Conservation (phyloP, 1,140 invertebrate species). For the Plutomurus gul region DNA sequence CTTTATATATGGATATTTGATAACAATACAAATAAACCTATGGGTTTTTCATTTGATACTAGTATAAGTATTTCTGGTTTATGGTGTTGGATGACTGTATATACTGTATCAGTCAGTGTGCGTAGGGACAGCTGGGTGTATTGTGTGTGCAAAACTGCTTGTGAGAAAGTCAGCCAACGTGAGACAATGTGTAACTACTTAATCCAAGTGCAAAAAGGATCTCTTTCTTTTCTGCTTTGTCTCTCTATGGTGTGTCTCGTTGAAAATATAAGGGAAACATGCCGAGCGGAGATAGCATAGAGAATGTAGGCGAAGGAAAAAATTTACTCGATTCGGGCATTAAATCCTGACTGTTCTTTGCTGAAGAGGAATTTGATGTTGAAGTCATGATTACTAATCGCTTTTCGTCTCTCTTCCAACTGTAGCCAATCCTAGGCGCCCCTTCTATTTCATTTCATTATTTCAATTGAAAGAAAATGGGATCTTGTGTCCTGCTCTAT, state of each 20-base stretch:
- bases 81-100: too few species aligned
- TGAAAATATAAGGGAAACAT: not conserved
- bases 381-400: constrained; percentile 32
- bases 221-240: not conserved
- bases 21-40: too few species aligned
- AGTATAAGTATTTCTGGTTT: too few species aligned
- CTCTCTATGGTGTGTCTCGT: not conserved
- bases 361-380: constrained; percentile 11
- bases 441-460: constrained; percentile 26
- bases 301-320: not conserved
- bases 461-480: constrained; percentile 18
- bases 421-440: not conserved
- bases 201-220: too few species aligned
- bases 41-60: too few species aligned
- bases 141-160: too few species aligned
- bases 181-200: too few species aligned
- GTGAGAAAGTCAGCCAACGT: too few species aligned
- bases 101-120: too few species aligned
- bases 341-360: not conserved
- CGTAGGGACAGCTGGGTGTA: too few species aligned
- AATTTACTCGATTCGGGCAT: constrained; percentile 4
- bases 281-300: not conserved
- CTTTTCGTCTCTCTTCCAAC: not conserved
- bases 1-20: too few species aligned
- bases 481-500: not conserved